Conservation (phyloP, 2,888 invertebrate species). For the Alloplasta piceator region DNA sequence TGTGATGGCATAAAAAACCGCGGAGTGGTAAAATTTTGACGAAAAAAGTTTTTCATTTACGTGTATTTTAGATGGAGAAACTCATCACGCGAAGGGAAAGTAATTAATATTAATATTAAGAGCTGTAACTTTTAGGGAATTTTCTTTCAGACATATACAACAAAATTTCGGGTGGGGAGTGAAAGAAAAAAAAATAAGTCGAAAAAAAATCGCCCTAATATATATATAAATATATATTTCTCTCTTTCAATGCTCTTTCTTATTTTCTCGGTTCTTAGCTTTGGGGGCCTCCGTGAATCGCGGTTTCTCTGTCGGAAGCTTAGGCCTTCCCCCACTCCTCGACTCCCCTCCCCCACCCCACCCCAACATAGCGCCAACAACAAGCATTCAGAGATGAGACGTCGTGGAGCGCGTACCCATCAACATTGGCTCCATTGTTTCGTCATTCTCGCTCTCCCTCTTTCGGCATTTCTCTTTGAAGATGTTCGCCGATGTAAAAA, state of each 20-base stretch:
- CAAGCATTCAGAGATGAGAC: slow-evolving; percentile 25
- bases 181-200: too few relatives aligned
- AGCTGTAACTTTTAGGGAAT: too few relatives aligned
- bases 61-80: too few relatives aligned
- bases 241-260: neutral
- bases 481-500: neutral
- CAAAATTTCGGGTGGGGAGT: too few relatives aligned
- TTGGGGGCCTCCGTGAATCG: slow-evolving; percentile 71
- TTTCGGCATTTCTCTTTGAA: neutral
- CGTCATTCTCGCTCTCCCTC: slow-evolving; percentile 9
- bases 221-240: neutral
- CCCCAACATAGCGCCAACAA: slow-evolving; percentile 40
- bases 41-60: too few relatives aligned
- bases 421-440: slow-evolving; percentile 63
- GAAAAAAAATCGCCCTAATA: too few relatives aligned
- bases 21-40: too few relatives aligned
- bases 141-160: too few relatives aligned
- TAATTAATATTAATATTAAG: too few relatives aligned
- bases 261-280: slow-evolving; percentile 64
- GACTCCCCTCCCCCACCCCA: neutral
- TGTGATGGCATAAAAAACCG: too few relatives aligned
- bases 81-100: too few relatives aligned
- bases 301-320: slow-evolving; percentile 69
- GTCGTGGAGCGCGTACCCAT: slow-evolving; percentile 11
- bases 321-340: slow-evolving; percentile 8